Base-by-base conservation (phyloP, 2,797 vertebrate genomes). In the Xyrichtys novacula region DNA sequence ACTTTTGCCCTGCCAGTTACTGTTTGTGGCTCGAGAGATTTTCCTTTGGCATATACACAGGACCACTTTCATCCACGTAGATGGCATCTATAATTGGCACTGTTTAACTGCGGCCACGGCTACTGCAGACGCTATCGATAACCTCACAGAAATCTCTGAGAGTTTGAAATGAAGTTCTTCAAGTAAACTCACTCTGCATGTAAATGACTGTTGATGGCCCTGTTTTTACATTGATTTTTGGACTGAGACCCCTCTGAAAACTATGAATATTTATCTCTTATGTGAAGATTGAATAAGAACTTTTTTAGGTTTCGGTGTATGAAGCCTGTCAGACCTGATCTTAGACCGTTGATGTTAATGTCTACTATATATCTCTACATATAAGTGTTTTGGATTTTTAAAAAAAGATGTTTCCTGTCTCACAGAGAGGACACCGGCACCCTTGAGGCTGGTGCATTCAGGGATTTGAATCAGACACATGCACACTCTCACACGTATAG, bases 31-130 rank as follows among this genome's bases (percentile, higher is more conserved):
- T 87, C 83, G 71, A 84, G 85, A 89, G 79, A 77, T 71, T 87
- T 86, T 77, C 67, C 60, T 76, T 83, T 34, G 73, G 63, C 76
- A 65, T 69, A 71, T 83, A 81, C 66, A 83, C 80, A 83, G 78
- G 70, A 68, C 72, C 31, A 2, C 89, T 87, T 90, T 91, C 73
- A 85, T 89, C 71, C 61, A 62, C 42, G 39, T 52, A 81, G 85
- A 91, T 83, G 82, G 80, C 81, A 85, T 89, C 85, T 87, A 85
- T 85, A 86, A 88, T 88, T 87, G 88, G 77, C 80, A 66, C 60
- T 28, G 69, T 78, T 76, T 86, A 43, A 64, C 56, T 56, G 71
- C 57, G 71, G 64, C 52, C 34, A 66, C 61, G 40, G 67, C 67
- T 64, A 72, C 43, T 62, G 66, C 48, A 70, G 34, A 55, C 20